These are phyloP conservation scores for Manis crassicaudata DNA, from an alignment of 2,797 vertebrate genomes.

Conservation along the genomic window DNA sequence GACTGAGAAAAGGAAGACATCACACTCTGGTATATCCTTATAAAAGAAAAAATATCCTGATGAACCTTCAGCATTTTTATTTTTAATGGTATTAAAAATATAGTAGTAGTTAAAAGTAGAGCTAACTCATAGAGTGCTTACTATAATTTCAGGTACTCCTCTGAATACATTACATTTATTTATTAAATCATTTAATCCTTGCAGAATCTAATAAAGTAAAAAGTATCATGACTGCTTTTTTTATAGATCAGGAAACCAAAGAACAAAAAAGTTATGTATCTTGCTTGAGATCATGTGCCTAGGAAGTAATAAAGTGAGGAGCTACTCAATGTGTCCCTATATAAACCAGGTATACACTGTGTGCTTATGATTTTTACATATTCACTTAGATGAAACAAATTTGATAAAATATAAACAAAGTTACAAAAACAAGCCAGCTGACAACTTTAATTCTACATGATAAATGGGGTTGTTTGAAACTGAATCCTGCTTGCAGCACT, in stretches of 20 bases:
- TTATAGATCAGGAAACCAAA: background rate
- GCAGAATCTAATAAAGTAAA: conserved; percentile 29
- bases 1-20: background rate
- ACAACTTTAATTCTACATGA: background rate
- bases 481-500: background rate
- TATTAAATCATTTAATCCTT: conserved; percentile 34
- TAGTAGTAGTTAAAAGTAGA: background rate
- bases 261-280: background rate
- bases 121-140: background rate
- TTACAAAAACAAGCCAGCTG: conserved; percentile 20
- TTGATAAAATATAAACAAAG: conserved; percentile 26
- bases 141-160: background rate
- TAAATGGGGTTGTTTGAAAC: background rate
- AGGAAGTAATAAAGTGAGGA: background rate
- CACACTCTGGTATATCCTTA: background rate
- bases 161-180: background rate
- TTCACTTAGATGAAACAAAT: background rate
- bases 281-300: background rate
- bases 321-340: background rate
- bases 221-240: background rate
- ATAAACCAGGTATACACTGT: conserved; percentile 10
- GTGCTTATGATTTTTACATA: background rate
- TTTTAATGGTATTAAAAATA: conserved; percentile 32
- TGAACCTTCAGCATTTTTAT: background rate
- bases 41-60: background rate